Conservation (phyloP, 2,888 invertebrate species). For the Noctua pronuba region DNA sequence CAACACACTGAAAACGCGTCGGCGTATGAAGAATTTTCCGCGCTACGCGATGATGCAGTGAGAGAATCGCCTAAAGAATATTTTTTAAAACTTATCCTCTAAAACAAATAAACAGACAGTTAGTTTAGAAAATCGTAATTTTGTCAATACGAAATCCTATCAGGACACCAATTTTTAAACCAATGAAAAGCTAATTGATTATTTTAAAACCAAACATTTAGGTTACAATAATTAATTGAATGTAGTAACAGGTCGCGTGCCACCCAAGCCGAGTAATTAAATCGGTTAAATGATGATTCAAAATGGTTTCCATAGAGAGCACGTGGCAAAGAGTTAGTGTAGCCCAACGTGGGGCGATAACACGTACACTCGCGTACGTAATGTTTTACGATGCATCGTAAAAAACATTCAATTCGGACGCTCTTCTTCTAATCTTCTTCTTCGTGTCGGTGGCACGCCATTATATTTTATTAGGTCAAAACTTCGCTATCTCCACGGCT, state of each 20-base stretch:
- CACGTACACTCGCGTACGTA: constrained; percentile 50
- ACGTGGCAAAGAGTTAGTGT: constrained; percentile 45
- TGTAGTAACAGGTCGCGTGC: constrained; percentile 9
- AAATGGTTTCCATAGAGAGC: constrained; percentile 60
- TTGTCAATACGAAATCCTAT: not conserved
- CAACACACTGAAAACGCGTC: too few relatives aligned
- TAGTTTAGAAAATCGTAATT: not conserved
- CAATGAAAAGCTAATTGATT: constrained; percentile 4
- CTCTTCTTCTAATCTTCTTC: not conserved
- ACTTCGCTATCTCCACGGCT: not conserved
- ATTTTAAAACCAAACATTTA: not conserved
- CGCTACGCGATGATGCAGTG: too few relatives aligned
- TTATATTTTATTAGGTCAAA: not conserved
- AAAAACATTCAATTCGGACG: not conserved
- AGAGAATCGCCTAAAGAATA: too few relatives aligned
- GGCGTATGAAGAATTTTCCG: too few relatives aligned
- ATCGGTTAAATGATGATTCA: constrained; percentile 65
- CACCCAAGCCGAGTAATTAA: constrained; percentile 56
- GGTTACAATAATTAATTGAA: constrained; percentile 10
- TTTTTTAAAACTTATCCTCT: too few relatives aligned
- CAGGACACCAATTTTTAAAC: not conserved
- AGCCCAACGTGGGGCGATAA: constrained; percentile 40
- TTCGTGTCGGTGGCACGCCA: not conserved
- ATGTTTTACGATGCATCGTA: constrained; percentile 21
- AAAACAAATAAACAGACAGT: not conserved